A percentile compares a stretch with the other conserved stretches of the same genome.
phyloP scores from a whole-genome alignment of 2,113 vertebrate species.

The Oenanthe oenanthe region DNA sequence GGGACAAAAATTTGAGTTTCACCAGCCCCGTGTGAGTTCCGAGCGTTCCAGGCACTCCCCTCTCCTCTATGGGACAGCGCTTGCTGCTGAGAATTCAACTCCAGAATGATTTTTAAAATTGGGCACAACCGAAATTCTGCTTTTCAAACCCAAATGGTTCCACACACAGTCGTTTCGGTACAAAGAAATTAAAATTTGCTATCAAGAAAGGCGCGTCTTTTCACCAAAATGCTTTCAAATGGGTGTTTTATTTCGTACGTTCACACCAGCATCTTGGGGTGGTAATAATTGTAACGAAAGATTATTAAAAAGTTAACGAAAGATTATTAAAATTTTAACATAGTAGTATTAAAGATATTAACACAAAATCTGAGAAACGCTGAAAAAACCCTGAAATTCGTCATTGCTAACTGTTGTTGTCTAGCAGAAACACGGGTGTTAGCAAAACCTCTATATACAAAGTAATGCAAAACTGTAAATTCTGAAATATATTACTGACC shows the following conservation, averaged over 20 bases:
- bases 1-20: rapidly evolving
- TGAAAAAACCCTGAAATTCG: background rate
- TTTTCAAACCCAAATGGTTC: rapidly evolving
- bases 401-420: background rate
- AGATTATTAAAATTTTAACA: background rate
- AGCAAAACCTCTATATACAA: background rate
- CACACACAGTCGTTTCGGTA: background rate
- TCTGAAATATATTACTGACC: background rate
- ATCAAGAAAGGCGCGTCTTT: background rate
- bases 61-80: rapidly evolving
- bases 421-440: background rate
- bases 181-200: background rate
- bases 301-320: background rate
- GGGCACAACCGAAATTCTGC: background rate
- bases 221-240: background rate
- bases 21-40: rapidly evolving
- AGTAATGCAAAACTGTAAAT: background rate
- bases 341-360: background rate
- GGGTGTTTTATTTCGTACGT: background rate
- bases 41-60: background rate
- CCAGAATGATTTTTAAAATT: rapidly evolving
- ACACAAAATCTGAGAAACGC: background rate
- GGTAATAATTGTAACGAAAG: background rate
- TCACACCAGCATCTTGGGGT: background rate
- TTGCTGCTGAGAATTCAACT: no score